A percentile compares a stretch with the other conserved stretches of the same genome.
Evolutionary conservation across 2,888 invertebrate genomes (phyloP).

Genomic region (Caenorhabditis imperialis): DNA sequence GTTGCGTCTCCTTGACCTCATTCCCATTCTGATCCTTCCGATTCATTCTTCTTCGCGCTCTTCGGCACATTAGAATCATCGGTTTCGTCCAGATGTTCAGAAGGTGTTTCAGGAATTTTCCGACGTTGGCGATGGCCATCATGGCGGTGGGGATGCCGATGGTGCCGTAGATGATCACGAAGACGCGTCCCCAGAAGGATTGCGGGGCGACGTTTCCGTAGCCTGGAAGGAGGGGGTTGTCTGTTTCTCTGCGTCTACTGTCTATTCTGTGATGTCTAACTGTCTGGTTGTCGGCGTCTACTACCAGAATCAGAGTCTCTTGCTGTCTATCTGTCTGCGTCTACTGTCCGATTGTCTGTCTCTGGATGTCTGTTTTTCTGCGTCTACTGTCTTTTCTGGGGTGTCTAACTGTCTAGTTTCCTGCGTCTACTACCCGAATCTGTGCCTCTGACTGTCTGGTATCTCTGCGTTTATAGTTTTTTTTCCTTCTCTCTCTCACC

Average conservation of each 20-base stretch:
- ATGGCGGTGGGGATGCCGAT: slow-evolving; percentile 76
- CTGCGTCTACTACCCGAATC: too few relatives aligned
- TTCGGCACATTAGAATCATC: slow-evolving; percentile 50
- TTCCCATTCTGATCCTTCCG: slow-evolving; percentile 39
- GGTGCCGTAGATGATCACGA: slow-evolving; percentile 75
- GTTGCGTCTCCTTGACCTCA: slow-evolving; percentile 61
- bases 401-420: too few relatives aligned
- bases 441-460: too few relatives aligned
- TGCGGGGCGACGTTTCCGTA: slow-evolving; percentile 76
- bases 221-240: slow-evolving; percentile 49
- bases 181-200: slow-evolving; percentile 69
- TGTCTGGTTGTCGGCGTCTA: too few relatives aligned
- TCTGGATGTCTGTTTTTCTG: not conserved
- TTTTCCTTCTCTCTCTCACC: too few relatives aligned
- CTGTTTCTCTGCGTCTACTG: not conserved
- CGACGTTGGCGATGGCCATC: slow-evolving; percentile 75
- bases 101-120: slow-evolving; percentile 73
- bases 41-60: slow-evolving; percentile 22
- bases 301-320: too few relatives aligned
- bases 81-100: slow-evolving; percentile 69
- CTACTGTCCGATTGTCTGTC: too few relatives aligned
- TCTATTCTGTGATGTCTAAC: too few relatives aligned
- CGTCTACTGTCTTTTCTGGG: too few relatives aligned
- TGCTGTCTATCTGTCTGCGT: too few relatives aligned
- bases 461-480: not conserved